Evolutionary conservation across 1,140 invertebrate genomes (phyloP).

Genomic region (Bombus impatiens): DNA sequence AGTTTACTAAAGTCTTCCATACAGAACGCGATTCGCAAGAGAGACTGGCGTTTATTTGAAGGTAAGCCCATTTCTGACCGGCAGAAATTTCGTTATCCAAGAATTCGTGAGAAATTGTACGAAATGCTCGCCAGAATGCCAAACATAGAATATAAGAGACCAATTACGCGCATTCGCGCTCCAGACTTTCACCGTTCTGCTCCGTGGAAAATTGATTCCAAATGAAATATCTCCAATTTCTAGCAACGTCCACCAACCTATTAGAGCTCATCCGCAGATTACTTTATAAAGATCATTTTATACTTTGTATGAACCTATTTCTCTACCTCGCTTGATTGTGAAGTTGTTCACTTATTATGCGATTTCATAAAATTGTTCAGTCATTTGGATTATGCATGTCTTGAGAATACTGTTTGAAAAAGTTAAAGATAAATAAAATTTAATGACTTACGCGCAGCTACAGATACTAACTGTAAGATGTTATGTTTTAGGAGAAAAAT

Average conservation of each 20-base stretch:
- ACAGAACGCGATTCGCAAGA: neutral
- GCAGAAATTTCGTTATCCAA: neutral
- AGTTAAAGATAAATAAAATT: neutral
- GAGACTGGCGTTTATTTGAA: neutral
- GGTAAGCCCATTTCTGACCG: neutral
- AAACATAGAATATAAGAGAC: slow-evolving; percentile 38
- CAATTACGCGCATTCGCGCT: slow-evolving; percentile 37
- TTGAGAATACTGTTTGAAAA: neutral
- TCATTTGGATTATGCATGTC: neutral
- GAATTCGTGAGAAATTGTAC: slow-evolving; percentile 21
- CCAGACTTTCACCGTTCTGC: slow-evolving; percentile 50
- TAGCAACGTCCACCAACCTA: neutral
- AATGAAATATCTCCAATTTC: slow-evolving; percentile 18
- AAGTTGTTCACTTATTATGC: neutral
- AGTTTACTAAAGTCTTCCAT: neutral
- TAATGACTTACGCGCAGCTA: neutral
- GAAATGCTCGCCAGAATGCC: slow-evolving; percentile 24
- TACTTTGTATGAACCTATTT: neutral
- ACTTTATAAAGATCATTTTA: neutral
- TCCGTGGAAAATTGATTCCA: slow-evolving; percentile 25
- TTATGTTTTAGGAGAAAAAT: neutral
- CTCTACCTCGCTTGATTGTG: neutral
- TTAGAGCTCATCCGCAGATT: neutral
- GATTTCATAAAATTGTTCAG: neutral
- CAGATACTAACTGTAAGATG: neutral